phyloP scores from a whole-genome alignment of 2,888 invertebrate genomes.

The Magallana nippona region DNA sequence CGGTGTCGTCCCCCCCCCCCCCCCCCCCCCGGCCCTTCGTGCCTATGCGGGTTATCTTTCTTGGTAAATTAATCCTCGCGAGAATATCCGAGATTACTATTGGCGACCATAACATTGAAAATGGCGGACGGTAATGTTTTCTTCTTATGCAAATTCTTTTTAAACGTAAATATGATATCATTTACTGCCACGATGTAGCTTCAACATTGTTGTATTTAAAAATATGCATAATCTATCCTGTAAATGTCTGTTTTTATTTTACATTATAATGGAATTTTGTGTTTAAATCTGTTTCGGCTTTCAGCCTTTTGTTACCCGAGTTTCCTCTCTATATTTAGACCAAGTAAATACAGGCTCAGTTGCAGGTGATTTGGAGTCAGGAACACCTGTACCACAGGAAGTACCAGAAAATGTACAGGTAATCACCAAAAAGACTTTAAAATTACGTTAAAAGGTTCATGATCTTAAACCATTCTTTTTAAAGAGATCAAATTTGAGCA shows the following conservation, averaged over 20 bases:
- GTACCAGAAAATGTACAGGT: conserved; percentile 75
- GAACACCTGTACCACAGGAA: conserved; percentile 62
- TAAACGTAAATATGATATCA: background rate
- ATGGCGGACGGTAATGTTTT: conserved; percentile 41
- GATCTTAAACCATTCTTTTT: too few species aligned
- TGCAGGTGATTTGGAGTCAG: conserved; percentile 55
- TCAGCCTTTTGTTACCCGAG: conserved; percentile 13
- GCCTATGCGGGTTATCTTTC: conserved; percentile 36
- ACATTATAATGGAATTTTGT: background rate
- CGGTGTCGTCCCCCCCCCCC: too few species aligned
- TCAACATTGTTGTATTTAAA: background rate
- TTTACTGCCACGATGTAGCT: too few species aligned
- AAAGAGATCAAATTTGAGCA: too few species aligned
- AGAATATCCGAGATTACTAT: conserved; percentile 40
- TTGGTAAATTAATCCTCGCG: conserved; percentile 34
- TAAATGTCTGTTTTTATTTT: background rate
- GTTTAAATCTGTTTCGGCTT: background rate
- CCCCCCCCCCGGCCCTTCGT: too few species aligned
- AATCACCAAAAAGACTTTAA: background rate
- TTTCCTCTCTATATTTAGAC: conserved; percentile 56
- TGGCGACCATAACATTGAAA: conserved; percentile 47
- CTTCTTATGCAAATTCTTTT: background rate
- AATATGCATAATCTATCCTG: background rate
- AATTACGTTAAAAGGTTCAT: too few species aligned
- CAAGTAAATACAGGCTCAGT: conserved; percentile 63